Conservation (phyloP, 2,113 vertebrate genomes). For the Malaclemys terrapin region DNA sequence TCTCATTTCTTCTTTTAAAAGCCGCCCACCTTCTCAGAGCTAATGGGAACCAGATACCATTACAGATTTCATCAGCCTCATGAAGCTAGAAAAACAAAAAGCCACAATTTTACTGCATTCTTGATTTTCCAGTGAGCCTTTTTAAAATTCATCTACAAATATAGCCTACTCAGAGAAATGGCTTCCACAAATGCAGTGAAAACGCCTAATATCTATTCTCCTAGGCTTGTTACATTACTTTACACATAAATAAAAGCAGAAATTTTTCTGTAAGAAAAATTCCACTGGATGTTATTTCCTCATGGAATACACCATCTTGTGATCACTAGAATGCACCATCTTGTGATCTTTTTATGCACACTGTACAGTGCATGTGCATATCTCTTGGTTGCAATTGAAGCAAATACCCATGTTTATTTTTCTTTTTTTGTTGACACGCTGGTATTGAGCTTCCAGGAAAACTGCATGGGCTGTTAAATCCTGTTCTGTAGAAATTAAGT, state of each 20-base stretch:
- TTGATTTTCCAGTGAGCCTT: neutral
- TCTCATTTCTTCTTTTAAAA: neutral
- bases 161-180: neutral
- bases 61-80: neutral
- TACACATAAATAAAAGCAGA: neutral
- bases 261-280: neutral
- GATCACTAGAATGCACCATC: neutral
- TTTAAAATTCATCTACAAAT: rapidly evolving
- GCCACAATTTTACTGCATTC: neutral
- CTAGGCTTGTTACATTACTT: neutral
- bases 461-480: neutral
- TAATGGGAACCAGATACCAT: neutral
- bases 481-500: neutral
- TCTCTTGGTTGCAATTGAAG: rapidly evolving
- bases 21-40: neutral
- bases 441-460: neutral
- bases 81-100: neutral
- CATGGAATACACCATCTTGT: neutral
- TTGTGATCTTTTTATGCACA: neutral
- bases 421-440: neutral
- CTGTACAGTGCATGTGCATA: neutral
- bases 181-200: neutral
- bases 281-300: neutral
- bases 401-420: neutral
- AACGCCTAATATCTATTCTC: neutral